A percentile compares a stretch with the other conserved stretches of the same genome.
These are phyloP conservation scores for Gastracanthus pulcherrimus DNA, from an alignment of 2,888 invertebrate genomes.

Conservation along the genomic window DNA sequence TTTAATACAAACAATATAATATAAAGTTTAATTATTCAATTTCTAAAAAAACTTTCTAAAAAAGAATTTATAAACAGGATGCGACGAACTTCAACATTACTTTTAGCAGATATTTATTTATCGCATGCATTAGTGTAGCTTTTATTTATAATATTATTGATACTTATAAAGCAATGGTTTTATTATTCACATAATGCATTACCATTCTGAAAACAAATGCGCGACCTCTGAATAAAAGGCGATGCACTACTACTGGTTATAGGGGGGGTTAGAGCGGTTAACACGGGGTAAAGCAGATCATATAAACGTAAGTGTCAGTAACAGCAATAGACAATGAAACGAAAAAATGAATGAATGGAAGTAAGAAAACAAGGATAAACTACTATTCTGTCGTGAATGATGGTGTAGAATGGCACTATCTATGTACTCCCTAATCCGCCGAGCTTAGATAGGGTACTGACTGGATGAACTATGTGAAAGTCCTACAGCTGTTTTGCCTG, in stretches of 20 bases:
- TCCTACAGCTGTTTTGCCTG: conserved; percentile 75
- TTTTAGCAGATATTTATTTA: no score
- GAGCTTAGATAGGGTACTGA: conserved; percentile 76
- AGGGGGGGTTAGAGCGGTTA: conserved; percentile 3
- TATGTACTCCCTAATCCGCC: conserved; percentile 77
- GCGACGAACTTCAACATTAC: no score
- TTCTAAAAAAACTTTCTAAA: no score
- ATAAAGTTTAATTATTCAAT: no score
- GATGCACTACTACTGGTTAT: conserved; percentile 19
- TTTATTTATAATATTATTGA: not conserved
- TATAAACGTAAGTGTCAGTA: conserved; percentile 26
- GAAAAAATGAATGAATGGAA: conserved; percentile 39
- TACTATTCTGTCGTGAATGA: conserved; percentile 58
- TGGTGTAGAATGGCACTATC: conserved; percentile 64
- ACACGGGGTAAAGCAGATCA: not conserved
- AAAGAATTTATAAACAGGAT: no score
- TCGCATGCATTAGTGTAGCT: no score
- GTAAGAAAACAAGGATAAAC: conserved; percentile 54
- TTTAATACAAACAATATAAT: no score
- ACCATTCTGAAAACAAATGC: not conserved
- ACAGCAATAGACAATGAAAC: conserved; percentile 26
- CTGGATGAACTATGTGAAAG: conserved; percentile 76
- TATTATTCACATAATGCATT: not conserved
- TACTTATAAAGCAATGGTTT: not conserved
- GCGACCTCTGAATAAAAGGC: conserved; percentile 28